These are phyloP conservation scores for Periplaneta americana DNA, from an alignment of 1,140 invertebrate species.

Conservation along the genomic window DNA sequence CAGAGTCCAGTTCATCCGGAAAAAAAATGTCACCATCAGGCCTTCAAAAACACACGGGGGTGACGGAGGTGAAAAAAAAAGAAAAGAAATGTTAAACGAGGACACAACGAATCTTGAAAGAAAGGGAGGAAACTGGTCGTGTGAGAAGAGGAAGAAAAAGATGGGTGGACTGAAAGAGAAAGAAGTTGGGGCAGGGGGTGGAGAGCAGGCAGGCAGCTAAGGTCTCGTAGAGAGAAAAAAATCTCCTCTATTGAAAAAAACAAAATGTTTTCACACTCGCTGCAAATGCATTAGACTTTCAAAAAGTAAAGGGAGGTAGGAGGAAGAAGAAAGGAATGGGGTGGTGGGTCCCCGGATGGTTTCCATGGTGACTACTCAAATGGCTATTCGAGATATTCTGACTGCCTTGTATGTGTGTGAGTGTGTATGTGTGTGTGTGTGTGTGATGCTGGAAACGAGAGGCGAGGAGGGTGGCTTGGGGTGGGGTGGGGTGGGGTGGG, in stretches of 20 bases:
- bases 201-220: neutral
- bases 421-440: neutral
- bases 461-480: neutral
- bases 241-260: constrained; percentile 14
- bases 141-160: constrained; percentile 5
- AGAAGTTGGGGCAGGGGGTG: neutral
- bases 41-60: constrained; percentile 7
- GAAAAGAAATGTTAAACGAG: constrained; percentile 11
- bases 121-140: neutral
- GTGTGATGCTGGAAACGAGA: neutral
- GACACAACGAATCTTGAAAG: neutral
- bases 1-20: constrained; percentile 16
- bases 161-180: constrained; percentile 5
- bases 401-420: neutral
- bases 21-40: constrained; percentile 4
- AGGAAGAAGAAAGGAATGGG: constrained; percentile 9
- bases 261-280: constrained; percentile 13
- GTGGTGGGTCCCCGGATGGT: constrained; percentile 9
- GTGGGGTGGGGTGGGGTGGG: neutral
- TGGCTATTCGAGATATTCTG: constrained; percentile 29
- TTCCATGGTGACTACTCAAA: constrained; percentile 20
- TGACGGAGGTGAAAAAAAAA: neutral
- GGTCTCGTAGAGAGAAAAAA: constrained; percentile 4
- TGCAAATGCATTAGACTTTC: constrained; percentile 18
- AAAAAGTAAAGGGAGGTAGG: constrained; percentile 13